Evolutionary conservation across 2,113 vertebrate species (phyloP), one percentile per base, ranked within the genome.

Genomic region (Cygnus buccinator): DNA sequence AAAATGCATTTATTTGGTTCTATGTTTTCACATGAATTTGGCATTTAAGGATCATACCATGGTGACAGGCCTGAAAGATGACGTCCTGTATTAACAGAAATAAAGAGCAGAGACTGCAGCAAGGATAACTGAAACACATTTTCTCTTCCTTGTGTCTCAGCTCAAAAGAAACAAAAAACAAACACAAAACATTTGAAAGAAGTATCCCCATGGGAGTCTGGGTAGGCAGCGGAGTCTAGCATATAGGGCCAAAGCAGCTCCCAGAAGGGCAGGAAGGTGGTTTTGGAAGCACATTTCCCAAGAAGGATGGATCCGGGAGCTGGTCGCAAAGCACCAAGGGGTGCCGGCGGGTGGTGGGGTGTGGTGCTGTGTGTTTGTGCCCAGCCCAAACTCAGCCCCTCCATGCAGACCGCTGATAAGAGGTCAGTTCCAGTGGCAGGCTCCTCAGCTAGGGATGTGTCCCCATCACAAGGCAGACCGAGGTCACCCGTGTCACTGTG

Each of bases 381-480:
- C n/a, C 52, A 1, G 52, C 18, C 65, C 44, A 59, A 23, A 25
- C 31, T 20, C 68, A 5, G 55, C 20, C 55, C 74, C 7, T 13
- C 50, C 1, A 0, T 25, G 86, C 43, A 68, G 48, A 2, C 33
- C 19, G 55, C 17, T 0, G 12, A 2, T 14, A 58, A 77, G 44
- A 29, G 2, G 20, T 26, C 67, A 61, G 46, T 13, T 13, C 8
- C 31, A 39, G 61, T 5, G n/a, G 44, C 39, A 54, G 33, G 63
- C 29, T 76, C 35, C n/a, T 58, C 10, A 58, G 41, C 65, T 28
- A 20, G 0, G 7, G 76, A 26, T 55, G 4, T 2, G 18, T 67
- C n/a, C 54, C 94, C 76, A 43, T 77, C 73, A 71, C 68, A 81
- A 88, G 50, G 44, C 46, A 84, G 76, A 26, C 72, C 7, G 35